Conservation (phyloP, 2,797 vertebrate species). For the Meriones psammophilus region DNA sequence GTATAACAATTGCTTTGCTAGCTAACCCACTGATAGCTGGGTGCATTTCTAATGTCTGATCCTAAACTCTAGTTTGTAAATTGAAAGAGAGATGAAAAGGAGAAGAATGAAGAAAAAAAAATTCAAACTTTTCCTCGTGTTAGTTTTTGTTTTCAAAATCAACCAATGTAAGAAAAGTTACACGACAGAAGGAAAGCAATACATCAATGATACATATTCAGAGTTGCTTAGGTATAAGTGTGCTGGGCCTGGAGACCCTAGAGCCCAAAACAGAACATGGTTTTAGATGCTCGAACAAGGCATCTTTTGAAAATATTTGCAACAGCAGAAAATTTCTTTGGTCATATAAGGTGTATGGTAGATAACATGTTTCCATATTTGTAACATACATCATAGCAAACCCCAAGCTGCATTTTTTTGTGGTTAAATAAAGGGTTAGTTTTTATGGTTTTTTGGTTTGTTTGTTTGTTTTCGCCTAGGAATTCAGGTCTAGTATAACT, state of each 20-base stretch:
- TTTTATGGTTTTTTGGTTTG: background rate
- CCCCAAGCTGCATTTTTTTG: background rate
- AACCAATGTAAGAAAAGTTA: background rate
- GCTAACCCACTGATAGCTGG: background rate
- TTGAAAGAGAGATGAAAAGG: conserved; percentile 51
- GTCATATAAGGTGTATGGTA: background rate
- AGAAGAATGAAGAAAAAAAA: conserved; percentile 13
- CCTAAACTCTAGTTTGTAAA: background rate
- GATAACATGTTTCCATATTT: conserved; percentile 13
- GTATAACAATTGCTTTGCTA: background rate
- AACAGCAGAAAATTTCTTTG: background rate
- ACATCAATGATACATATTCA: background rate
- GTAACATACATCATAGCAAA: background rate
- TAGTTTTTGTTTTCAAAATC: conserved; percentile 9
- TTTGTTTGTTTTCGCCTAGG: background rate
- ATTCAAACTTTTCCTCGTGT: background rate
- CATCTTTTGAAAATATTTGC: background rate
- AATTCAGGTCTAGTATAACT: background rate
- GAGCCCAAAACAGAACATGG: background rate
- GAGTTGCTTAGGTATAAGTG: background rate
- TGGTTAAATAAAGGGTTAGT: background rate
- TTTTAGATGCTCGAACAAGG: background rate
- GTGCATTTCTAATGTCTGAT: conserved; percentile 11
- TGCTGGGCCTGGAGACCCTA: background rate
- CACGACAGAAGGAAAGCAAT: background rate